These are phyloP conservation scores for Tetrao urogallus DNA, from an alignment of 2,113 vertebrate species.

Conservation along the genomic window DNA sequence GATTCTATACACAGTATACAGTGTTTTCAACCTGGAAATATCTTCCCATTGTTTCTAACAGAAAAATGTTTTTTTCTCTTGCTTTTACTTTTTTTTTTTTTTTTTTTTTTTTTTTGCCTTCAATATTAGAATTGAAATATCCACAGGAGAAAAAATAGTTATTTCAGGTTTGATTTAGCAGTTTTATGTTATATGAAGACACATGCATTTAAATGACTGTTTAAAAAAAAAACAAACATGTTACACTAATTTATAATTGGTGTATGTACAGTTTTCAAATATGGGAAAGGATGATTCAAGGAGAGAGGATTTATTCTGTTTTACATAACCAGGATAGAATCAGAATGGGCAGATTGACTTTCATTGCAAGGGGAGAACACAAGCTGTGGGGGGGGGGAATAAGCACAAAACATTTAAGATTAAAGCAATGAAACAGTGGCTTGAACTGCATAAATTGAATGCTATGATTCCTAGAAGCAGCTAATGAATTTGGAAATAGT, in stretches of 20 bases:
- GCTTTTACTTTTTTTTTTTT: background rate
- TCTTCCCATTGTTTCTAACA: background rate
- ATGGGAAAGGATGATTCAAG: background rate
- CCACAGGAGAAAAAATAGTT: accelerated
- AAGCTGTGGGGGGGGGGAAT: background rate
- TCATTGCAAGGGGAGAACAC: background rate
- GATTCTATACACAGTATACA: background rate
- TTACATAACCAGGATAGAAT: background rate
- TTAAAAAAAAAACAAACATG: background rate
- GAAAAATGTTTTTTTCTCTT: background rate
- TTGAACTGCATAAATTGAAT: background rate
- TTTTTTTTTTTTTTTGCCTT: background rate
- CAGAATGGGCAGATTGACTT: background rate
- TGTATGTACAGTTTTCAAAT: background rate
- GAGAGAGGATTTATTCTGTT: background rate
- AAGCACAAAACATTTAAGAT: background rate
- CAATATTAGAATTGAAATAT: background rate
- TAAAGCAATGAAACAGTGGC: background rate
- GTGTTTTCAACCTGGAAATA: background rate
- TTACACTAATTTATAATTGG: background rate
- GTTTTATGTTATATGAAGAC: background rate
- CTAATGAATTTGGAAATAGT: background rate
- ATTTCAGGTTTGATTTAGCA: background rate
- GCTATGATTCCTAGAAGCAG: background rate
- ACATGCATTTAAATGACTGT: background rate